phyloP scores from a whole-genome alignment of 2,113 vertebrate genomes.

The Corvus moneduloides region DNA sequence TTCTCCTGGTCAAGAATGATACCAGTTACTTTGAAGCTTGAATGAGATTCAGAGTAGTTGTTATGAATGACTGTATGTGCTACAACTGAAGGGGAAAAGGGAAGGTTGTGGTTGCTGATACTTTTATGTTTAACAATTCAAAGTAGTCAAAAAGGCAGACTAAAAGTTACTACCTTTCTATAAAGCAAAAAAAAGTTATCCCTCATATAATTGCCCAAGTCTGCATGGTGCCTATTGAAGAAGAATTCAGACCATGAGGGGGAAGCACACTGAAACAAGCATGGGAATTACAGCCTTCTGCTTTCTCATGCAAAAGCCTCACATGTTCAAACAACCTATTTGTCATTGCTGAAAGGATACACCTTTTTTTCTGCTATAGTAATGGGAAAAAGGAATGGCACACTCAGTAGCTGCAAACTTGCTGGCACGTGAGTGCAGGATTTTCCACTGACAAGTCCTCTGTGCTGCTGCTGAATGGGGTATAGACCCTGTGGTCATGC shows the following conservation, averaged over 20 bases:
- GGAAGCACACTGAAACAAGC: background rate
- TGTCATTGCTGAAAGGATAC: background rate
- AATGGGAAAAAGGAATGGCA: background rate
- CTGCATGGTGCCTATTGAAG: background rate
- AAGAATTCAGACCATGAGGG: background rate
- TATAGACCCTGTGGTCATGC: background rate
- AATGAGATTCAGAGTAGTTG: background rate
- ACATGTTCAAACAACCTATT: background rate
- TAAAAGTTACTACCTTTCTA: background rate
- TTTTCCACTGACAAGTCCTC: background rate
- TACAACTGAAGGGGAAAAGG: background rate
- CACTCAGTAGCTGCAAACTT: background rate
- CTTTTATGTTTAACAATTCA: background rate
- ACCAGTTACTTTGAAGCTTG: background rate
- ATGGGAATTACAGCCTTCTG: background rate
- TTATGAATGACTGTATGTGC: background rate
- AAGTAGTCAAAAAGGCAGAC: background rate
- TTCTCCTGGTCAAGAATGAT: background rate
- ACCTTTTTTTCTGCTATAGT: background rate
- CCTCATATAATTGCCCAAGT: background rate
- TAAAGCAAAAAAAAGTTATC: background rate
- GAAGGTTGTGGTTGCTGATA: background rate
- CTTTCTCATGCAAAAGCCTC: background rate
- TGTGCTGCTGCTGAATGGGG: background rate
- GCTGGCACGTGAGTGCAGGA: background rate